phyloP scores from a whole-genome alignment of 2,797 vertebrate genomes.

The Platalea minor region DNA sequence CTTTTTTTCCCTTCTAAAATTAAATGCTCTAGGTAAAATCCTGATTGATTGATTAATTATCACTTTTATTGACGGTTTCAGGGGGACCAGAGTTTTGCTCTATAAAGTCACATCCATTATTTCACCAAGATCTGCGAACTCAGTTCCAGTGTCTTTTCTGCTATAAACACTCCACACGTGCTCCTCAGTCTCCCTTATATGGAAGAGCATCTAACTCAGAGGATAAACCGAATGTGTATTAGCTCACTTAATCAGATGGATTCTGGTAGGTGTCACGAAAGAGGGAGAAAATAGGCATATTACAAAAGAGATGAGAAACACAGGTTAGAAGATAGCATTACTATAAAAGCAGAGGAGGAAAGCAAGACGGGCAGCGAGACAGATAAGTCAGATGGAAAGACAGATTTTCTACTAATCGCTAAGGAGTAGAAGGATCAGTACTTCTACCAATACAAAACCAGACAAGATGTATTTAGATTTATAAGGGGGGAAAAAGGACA shows the following conservation, averaged over 20 bases:
- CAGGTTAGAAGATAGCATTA: neutral
- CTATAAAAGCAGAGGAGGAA: neutral
- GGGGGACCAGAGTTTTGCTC: neutral
- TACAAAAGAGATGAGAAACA: neutral
- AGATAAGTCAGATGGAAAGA: neutral
- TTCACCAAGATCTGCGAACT: neutral
- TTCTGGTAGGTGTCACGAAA: neutral
- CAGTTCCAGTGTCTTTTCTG: neutral
- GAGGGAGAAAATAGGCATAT: neutral
- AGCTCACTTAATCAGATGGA: neutral
- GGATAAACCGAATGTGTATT: neutral
- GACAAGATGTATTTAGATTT: neutral
- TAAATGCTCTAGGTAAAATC: neutral
- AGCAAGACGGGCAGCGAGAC: neutral
- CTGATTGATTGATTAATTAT: neutral
- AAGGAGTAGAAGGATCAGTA: neutral
- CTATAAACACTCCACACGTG: neutral
- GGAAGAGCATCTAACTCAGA: neutral
- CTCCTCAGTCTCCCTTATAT: neutral
- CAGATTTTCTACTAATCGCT: neutral
- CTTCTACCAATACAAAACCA: neutral
- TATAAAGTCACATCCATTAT: neutral
- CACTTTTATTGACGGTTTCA: neutral
- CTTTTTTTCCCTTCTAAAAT: neutral
- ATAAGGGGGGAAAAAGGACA: fast-evolving